Conservation (phyloP, 23 tunicate genomes). For the Styela clava region DNA sequence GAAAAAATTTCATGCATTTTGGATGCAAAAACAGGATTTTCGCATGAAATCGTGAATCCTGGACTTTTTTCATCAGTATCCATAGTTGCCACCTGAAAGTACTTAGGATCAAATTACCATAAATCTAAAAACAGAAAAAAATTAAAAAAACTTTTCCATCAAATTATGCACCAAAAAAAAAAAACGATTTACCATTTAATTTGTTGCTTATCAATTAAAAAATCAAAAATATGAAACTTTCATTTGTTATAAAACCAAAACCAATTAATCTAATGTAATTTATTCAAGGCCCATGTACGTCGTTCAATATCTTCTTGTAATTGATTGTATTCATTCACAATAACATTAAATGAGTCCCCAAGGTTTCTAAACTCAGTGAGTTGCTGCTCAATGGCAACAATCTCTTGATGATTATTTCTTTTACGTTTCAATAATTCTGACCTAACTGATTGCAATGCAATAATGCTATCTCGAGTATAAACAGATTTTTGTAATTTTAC, state of each 20-base stretch:
- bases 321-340: conserved; percentile 8
- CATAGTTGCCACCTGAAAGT: too few relatives aligned
- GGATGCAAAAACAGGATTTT: conserved; percentile 16
- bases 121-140: conserved; percentile 9
- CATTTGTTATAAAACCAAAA: too few relatives aligned
- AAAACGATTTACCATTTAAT: too few relatives aligned
- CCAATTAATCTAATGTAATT: background rate
- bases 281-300: background rate
- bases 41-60: conserved; percentile 24
- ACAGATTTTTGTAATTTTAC: background rate
- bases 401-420: background rate
- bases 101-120: too few relatives aligned
- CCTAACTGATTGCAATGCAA: background rate
- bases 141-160: too few relatives aligned
- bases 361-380: background rate
- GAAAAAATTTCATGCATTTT: conserved; percentile 20
- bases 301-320: conserved; percentile 1
- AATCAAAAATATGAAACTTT: too few relatives aligned
- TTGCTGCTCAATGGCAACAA: conserved; percentile 10
- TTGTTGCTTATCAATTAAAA: too few relatives aligned
- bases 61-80: background rate
- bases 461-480: background rate
- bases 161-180: too few relatives aligned
- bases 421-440: background rate
- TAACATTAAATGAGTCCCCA: conserved; percentile 8